phyloP scores from a whole-genome alignment of 2,113 vertebrate genomes.

The Anoura caudifer region DNA sequence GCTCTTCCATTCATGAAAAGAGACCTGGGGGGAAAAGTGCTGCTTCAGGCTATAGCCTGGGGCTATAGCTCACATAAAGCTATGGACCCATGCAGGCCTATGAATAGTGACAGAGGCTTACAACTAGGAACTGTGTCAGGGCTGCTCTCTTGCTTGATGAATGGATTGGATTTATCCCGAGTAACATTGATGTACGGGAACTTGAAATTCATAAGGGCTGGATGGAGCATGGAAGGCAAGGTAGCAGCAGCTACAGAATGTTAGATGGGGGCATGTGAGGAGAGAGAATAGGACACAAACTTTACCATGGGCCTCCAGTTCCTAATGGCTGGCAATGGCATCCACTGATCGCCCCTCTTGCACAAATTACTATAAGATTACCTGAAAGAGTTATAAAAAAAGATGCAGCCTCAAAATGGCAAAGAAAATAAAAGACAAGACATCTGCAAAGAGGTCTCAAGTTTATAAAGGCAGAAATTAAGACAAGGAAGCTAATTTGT shows the following conservation, averaged over 20 bases:
- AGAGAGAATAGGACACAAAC: background rate
- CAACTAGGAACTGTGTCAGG: background rate
- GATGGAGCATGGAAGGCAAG: background rate
- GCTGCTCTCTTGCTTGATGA: background rate
- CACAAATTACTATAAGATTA: background rate
- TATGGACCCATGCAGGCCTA: background rate
- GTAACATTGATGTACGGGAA: background rate
- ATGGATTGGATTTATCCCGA: background rate
- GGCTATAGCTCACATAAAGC: background rate
- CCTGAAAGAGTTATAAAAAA: background rate
- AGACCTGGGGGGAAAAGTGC: background rate
- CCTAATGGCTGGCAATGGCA: background rate
- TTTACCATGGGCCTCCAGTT: background rate
- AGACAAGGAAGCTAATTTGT: background rate
- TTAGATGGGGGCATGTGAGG: background rate
- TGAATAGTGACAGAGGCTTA: background rate
- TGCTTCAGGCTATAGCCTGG: background rate
- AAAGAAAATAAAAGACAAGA: background rate
- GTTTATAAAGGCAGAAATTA: background rate
- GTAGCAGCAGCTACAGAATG: background rate
- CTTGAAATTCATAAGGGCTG: background rate
- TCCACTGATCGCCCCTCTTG: background rate
- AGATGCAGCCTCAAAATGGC: background rate
- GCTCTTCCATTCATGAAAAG: background rate
- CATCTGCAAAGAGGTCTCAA: background rate